Evolutionary conservation across 2,113 vertebrate genomes (phyloP).

Genomic region (Pollachius pollachius): DNA sequence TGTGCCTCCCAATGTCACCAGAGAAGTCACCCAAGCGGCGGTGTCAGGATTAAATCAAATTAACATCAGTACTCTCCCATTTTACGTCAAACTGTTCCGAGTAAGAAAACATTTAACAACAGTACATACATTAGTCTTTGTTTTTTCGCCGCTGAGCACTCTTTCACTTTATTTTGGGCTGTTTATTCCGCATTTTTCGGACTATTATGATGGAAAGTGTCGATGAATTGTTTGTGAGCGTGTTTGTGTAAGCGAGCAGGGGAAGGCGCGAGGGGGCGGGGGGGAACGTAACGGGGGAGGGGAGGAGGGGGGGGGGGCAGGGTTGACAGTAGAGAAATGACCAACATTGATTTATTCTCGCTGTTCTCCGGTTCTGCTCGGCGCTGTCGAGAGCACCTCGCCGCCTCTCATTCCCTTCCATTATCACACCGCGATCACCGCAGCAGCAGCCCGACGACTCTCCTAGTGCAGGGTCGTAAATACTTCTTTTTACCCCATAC

Average conservation of each 20-base stretch:
- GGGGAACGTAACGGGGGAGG: too few species aligned
- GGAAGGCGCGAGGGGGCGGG: too few species aligned
- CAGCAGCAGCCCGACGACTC: constrained; percentile 92
- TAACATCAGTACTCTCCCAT: constrained; percentile 86
- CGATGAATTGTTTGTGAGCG: constrained; percentile 75
- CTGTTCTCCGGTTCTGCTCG: constrained; percentile 92
- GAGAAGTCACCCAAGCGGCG: constrained; percentile 92
- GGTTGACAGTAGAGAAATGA: constrained; percentile 76
- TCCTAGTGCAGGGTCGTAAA: constrained; percentile 88
- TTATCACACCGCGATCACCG: constrained; percentile 91
- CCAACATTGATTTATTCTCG: constrained; percentile 98
- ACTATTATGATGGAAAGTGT: constrained; percentile 86
- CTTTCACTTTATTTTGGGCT: constrained; percentile 38
- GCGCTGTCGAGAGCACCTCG: constrained; percentile 92
- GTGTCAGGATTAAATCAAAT: constrained; percentile 95
- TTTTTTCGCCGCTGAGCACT: neutral
- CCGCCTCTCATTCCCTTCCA: constrained; percentile 95
- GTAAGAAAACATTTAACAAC: constrained; percentile 52
- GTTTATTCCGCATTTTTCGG: constrained; percentile 70
- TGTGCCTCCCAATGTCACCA: constrained; percentile 98
- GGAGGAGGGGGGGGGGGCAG: constrained; percentile 8
- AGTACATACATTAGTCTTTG: neutral
- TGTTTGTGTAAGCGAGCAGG: constrained; percentile 17
- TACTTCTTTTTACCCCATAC: constrained; percentile 92
- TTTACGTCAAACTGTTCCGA: constrained; percentile 68